Percentiles rank a stretch among this genome's conserved stretches.
Conservation (phyloP, 1,140 invertebrate genomes). For the Contarinia nasturtii region DNA sequence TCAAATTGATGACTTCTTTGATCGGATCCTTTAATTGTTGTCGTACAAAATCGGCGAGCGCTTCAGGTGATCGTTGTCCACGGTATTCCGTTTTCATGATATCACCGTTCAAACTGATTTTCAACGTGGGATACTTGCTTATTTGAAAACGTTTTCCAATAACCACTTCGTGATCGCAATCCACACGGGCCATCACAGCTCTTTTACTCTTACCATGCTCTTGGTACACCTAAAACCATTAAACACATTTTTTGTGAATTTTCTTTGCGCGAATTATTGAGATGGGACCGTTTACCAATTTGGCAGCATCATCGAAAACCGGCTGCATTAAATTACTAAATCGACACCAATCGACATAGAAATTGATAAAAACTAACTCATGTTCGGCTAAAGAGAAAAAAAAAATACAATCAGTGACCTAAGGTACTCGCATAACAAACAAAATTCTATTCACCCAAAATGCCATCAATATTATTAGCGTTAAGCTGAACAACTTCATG, state of each 20-base stretch:
- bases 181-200: slow-evolving; percentile 89
- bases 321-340: slow-evolving; percentile 92
- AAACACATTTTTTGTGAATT: no score
- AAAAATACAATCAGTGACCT: no score
- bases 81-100: slow-evolving; percentile 89
- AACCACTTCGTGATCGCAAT: slow-evolving; percentile 78
- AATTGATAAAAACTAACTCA: slow-evolving; percentile 95
- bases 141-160: slow-evolving; percentile 86
- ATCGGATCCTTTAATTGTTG: slow-evolving; percentile 86
- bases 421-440: no score
- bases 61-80: slow-evolving; percentile 49
- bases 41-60: slow-evolving; percentile 69
- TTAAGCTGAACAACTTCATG: no score
- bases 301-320: slow-evolving; percentile 89
- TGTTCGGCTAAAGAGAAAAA: slow-evolving; percentile 62
- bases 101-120: slow-evolving; percentile 87
- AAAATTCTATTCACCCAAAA: no score
- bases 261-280: no score
- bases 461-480: no score
- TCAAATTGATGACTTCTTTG: slow-evolving; percentile 50
- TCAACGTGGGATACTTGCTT: slow-evolving; percentile 95
- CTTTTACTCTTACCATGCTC: slow-evolving; percentile 62
- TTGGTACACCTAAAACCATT: slow-evolving; percentile 2
- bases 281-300: slow-evolving; percentile 43
- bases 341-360: slow-evolving; percentile 95